phyloP scores from a whole-genome alignment of 2,113 vertebrate genomes.

The Balaeniceps rex region DNA sequence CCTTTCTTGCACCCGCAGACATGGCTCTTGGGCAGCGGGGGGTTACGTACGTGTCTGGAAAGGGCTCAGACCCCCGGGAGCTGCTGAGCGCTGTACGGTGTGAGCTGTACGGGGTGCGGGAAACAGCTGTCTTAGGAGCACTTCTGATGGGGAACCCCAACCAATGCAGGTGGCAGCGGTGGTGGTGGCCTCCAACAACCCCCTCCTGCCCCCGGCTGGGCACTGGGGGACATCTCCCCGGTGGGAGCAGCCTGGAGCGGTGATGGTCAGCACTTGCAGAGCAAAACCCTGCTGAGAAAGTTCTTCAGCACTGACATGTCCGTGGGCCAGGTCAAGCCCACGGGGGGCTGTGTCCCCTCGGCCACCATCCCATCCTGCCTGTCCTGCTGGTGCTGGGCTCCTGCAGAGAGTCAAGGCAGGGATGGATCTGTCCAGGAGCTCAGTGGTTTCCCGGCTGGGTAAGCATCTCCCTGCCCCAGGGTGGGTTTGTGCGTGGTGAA shows the following conservation, averaged over 20 bases:
- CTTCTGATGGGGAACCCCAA: neutral
- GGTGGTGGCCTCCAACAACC: neutral
- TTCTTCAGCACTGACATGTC: neutral
- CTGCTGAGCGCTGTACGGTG: fast-evolving
- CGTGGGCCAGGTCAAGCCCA: neutral
- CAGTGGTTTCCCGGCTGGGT: neutral
- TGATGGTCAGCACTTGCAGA: neutral
- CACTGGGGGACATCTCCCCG: fast-evolving
- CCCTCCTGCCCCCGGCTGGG: neutral
- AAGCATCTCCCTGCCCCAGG: neutral
- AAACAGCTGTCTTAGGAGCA: neutral
- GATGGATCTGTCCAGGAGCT: neutral
- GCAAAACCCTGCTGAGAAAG: neutral
- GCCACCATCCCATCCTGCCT: neutral
- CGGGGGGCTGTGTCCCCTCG: fast-evolving
- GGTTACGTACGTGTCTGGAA: fast-evolving
- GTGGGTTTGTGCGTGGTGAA: neutral
- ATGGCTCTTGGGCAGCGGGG: neutral
- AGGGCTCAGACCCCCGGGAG: neutral
- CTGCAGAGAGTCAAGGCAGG: neutral
- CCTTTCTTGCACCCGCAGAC: neutral
- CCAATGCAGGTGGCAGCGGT: neutral
- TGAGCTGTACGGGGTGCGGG: neutral
- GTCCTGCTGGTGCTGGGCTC: neutral
- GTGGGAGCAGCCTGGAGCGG: neutral